phyloP scores from a whole-genome alignment of 2,113 vertebrate genomes.

The Pygoscelis adeliae region DNA sequence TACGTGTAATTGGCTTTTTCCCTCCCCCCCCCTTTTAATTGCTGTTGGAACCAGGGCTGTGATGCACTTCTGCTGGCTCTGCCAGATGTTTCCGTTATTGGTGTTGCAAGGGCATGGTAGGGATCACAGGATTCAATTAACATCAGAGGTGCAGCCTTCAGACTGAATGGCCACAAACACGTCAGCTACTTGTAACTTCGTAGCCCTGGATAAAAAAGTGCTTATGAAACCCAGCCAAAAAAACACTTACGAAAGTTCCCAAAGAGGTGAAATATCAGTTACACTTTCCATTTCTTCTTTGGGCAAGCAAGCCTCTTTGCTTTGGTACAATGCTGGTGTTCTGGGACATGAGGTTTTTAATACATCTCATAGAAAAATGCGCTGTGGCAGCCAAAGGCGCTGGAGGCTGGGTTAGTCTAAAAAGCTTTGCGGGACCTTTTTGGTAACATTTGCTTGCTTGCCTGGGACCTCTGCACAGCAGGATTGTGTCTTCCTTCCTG shows the following conservation, averaged over 20 bases:
- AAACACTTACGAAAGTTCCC: background rate
- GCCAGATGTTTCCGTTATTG: background rate
- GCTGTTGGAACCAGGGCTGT: background rate
- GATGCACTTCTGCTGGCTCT: background rate
- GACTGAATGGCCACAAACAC: background rate
- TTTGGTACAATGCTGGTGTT: background rate
- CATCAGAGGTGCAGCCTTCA: background rate
- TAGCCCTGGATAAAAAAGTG: background rate
- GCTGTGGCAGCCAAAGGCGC: background rate
- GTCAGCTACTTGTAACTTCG: background rate
- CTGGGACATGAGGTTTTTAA: background rate
- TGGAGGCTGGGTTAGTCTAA: background rate
- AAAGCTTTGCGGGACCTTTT: background rate
- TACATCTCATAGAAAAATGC: background rate
- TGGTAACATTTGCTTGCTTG: background rate
- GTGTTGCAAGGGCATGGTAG: background rate
- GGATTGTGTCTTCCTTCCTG: background rate
- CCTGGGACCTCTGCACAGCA: background rate
- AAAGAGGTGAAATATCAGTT: background rate
- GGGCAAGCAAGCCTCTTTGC: background rate
- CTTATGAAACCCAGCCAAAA: background rate
- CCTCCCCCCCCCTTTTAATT: background rate
- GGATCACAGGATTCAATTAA: background rate
- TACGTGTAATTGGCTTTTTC: slow-evolving; percentile 55
- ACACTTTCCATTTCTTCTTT: background rate